A percentile compares a stretch with the other conserved stretches of the same genome.
Evolutionary conservation across 2,797 vertebrate genomes (phyloP).

Genomic region (Mormyrus hasselquistii): DNA sequence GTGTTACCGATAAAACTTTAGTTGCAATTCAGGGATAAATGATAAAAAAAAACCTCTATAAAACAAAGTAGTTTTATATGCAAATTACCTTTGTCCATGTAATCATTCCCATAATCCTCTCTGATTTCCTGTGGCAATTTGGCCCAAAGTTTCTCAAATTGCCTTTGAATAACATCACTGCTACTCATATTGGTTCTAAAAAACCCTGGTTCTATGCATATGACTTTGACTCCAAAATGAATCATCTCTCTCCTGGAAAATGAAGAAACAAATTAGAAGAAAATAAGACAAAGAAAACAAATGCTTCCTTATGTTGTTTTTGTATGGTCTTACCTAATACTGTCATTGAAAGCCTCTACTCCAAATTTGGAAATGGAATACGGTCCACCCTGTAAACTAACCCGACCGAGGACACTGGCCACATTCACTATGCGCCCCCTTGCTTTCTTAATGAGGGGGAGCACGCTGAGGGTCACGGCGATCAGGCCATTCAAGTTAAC

Average conservation of each 20-base stretch:
- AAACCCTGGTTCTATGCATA: constrained; percentile 67
- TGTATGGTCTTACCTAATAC: constrained; percentile 53
- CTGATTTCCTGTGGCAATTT: constrained; percentile 52
- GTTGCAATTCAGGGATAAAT: background rate
- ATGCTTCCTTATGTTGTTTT: background rate
- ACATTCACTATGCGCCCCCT: constrained; percentile 64
- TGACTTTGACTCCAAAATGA: constrained; percentile 57
- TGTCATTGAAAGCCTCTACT: constrained; percentile 66
- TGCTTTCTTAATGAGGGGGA: constrained; percentile 66
- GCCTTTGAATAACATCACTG: constrained; percentile 26
- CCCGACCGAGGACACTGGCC: constrained; percentile 61
- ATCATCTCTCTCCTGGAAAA: constrained; percentile 48
- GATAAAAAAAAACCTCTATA: background rate
- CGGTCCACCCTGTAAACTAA: constrained; percentile 51
- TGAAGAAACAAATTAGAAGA: background rate
- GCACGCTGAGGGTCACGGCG: constrained; percentile 57
- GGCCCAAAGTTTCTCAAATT: constrained; percentile 47
- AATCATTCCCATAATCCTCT: constrained; percentile 58
- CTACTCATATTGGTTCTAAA: constrained; percentile 61
- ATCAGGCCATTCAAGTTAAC: constrained; percentile 67
- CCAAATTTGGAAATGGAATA: constrained; percentile 62
- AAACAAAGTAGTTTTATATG: background rate
- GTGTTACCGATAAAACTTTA: background rate
- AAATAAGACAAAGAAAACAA: background rate
- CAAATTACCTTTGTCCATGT: constrained; percentile 43